Evolutionary conservation across 2,888 invertebrate genomes (phyloP).

Genomic region (Polyommatus icarus): DNA sequence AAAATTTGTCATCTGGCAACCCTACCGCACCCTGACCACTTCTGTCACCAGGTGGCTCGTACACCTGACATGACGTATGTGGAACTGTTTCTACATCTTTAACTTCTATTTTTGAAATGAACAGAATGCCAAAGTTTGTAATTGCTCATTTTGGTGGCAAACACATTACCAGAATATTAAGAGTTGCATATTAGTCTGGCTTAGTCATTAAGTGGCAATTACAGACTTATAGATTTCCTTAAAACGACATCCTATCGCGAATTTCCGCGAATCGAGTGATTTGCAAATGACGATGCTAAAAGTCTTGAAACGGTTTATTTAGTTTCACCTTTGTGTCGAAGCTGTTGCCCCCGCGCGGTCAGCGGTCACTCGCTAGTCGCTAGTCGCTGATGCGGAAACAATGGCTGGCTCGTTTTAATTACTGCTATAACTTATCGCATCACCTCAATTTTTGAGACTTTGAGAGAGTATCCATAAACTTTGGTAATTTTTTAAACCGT

Average conservation of each 20-base stretch:
- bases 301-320: not conserved
- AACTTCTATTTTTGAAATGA: not conserved
- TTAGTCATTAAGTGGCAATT: not conserved
- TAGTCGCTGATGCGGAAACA: constrained; percentile 1
- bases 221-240: not conserved
- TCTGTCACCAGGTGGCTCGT: constrained; percentile 13
- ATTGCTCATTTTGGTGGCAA: not conserved
- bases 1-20: too few relatives aligned
- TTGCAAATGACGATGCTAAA: not conserved
- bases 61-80: not conserved
- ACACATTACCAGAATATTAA: not conserved
- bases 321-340: not conserved
- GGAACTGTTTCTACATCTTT: not conserved
- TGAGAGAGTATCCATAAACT: not conserved
- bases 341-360: constrained; percentile 10
- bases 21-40: not conserved
- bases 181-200: not conserved
- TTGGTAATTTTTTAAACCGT: not conserved
- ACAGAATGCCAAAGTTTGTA: not conserved
- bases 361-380: not conserved
- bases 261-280: not conserved
- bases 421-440: not conserved
- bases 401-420: not conserved
- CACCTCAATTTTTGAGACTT: not conserved
- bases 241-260: not conserved